Conservation (phyloP, 2,113 vertebrate genomes). For the Pelecanoides urinatrix region DNA sequence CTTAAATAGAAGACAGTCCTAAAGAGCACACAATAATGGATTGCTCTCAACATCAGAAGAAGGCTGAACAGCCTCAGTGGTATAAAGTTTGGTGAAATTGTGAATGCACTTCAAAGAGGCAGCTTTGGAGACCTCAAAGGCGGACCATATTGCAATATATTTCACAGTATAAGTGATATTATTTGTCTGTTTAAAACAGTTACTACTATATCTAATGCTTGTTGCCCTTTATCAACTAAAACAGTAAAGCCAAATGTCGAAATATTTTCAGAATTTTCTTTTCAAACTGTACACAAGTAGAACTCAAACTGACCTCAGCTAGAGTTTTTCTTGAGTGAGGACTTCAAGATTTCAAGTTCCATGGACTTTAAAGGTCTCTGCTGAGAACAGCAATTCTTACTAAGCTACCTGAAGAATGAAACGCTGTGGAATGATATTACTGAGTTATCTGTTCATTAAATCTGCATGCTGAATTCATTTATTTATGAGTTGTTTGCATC, state of each 20-base stretch:
- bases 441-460: slow-evolving; percentile 3
- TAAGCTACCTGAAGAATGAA: slow-evolving; percentile 26
- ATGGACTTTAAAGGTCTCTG: not conserved
- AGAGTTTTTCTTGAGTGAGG: not conserved
- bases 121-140: not conserved
- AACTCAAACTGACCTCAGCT: not conserved
- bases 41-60: not conserved
- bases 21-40: not conserved
- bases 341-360: not conserved
- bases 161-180: not conserved
- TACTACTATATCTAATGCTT: not conserved
- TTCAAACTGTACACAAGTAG: not conserved
- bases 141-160: not conserved
- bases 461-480: not conserved
- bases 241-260: not conserved
- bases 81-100: not conserved
- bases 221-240: not conserved
- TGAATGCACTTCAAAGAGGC: not conserved
- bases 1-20: not conserved
- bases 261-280: not conserved
- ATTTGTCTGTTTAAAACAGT: not conserved
- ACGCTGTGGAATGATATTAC: not conserved
- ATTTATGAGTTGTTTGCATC: not conserved
- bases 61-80: not conserved
- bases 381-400: not conserved